Conservation (phyloP, 2,113 vertebrate species). For the Bubalus kerabau region DNA sequence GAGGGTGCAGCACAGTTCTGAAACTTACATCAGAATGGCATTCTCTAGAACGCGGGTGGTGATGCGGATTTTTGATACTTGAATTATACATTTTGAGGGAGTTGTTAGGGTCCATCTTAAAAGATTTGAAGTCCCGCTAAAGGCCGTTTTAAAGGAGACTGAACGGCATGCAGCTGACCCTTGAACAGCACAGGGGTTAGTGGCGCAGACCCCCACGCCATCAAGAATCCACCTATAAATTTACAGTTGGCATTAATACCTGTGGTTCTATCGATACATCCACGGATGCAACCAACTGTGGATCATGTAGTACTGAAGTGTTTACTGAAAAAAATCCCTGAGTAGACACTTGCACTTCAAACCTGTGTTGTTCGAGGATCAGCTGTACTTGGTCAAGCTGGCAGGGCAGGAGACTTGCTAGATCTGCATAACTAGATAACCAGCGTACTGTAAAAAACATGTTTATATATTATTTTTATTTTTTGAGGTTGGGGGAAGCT, state of each 20-base stretch:
- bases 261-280: neutral
- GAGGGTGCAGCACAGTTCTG: neutral
- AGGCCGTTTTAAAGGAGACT: neutral
- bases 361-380: neutral
- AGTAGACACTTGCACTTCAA: neutral
- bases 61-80: neutral
- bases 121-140: neutral
- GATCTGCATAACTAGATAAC: neutral
- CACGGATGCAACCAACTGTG: neutral
- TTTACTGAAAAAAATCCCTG: neutral
- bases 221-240: neutral
- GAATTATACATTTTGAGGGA: neutral
- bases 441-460: neutral
- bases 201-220: accelerated
- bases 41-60: neutral
- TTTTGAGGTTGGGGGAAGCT: neutral
- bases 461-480: neutral
- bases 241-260: neutral
- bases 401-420: neutral
- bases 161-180: neutral
- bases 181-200: neutral
- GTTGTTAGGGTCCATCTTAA: neutral
- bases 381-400: neutral
- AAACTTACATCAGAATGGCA: neutral
- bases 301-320: neutral